phyloP scores from a whole-genome alignment of 2,888 invertebrate species.

The Pseudanteris insignis region DNA sequence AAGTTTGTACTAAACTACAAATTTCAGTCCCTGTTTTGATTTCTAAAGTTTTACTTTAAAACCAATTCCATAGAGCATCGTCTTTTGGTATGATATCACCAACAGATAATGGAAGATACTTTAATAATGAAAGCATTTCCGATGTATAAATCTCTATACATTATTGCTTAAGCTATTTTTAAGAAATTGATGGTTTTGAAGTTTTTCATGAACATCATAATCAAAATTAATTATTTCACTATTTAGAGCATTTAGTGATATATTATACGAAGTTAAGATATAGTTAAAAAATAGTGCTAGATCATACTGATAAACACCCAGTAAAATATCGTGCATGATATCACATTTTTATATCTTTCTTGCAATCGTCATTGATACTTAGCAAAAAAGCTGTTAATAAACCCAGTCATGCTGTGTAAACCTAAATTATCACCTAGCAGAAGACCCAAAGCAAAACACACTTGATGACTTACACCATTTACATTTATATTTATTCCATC shows the following conservation, averaged over 20 bases:
- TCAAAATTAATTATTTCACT: constrained; percentile 32
- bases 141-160: constrained; percentile 36
- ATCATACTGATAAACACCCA: constrained; percentile 34
- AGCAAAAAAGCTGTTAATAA: constrained; percentile 31
- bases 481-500: constrained; percentile 13
- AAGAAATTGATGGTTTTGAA: constrained; percentile 33
- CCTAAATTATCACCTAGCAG: constrained; percentile 28
- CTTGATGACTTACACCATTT: not conserved
- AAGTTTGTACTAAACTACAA: constrained; percentile 13
- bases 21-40: constrained; percentile 11
- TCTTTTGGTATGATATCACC: constrained; percentile 19
- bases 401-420: constrained; percentile 30
- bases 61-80: constrained; percentile 32
- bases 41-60: constrained; percentile 18
- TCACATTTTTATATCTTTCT: constrained; percentile 20
- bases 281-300: constrained; percentile 28
- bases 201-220: constrained; percentile 28
- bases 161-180: constrained; percentile 21
- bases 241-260: constrained; percentile 31
- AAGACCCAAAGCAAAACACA: constrained; percentile 13
- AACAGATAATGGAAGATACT: constrained; percentile 25
- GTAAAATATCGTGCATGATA: constrained; percentile 38
- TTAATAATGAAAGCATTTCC: constrained; percentile 21
- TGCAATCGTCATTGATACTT: constrained; percentile 40
- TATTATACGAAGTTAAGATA: constrained; percentile 13